Evolutionary conservation across 2,113 vertebrate genomes (phyloP), one percentile per base, ranked within the genome.

Genomic region (Rallus limicola): DNA sequence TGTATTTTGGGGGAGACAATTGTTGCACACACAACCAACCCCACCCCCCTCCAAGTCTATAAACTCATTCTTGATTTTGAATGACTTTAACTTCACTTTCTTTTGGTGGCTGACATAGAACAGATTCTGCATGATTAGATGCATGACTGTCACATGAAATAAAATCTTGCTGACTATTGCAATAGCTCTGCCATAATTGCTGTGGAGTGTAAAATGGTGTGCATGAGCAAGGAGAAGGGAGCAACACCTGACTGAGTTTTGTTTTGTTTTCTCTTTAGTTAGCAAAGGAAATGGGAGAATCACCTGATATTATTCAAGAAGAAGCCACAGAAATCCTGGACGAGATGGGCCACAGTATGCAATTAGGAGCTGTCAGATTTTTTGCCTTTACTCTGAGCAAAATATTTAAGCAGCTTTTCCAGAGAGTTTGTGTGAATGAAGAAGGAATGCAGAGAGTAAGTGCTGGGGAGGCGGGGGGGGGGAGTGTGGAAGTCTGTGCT

Each of bases 371-470:
- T 16, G 52, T 99, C 60, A 98, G 99, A 28, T 98, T 99, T 97
- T 99, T 99, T 74, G 99, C 99, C 88, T 99, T 99, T 94, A 95
- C 90, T 6, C 97, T 99, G 88, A 98, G 98, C 97, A 99, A 99
- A 96, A 97, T 99, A 97, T 99, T 99, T 93, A 99, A 99, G 92
- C 96, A 98, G 2, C 98, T 99, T 94, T 99, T 99, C 97, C 98
- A 97, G 65, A 99, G 98, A 90, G 98, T 99, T 92, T 98, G 98
- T 75, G 98, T 99, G 59, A 99, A 99, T 64, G 99, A 99, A 95
- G 99, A 99, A 88, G 99, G 99, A 80, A 98, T 99, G 93, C 99
- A 99, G 96, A 99, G 99, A 96, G 99, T 99, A 94, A 99, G 99
- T 97, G 85, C 18, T 79, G 13, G 68, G 23, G 29, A 55, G 55